Evolutionary conservation across 2,113 vertebrate genomes (phyloP), one percentile per base, ranked within the genome.

Genomic region (Neolamprologus ventralis): DNA sequence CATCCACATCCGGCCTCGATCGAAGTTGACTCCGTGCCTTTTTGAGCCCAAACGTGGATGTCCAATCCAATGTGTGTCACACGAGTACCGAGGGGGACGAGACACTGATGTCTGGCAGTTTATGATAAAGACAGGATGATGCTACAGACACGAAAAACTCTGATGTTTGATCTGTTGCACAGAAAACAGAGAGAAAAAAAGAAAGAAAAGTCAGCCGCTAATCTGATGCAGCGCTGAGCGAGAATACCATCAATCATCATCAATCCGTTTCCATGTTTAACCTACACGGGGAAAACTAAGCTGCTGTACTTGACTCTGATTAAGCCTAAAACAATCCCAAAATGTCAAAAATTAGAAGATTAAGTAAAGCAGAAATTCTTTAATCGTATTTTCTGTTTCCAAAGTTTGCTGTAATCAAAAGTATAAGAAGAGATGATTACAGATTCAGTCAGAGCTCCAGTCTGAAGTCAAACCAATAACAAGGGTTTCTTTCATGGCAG

Each of bases 1-100:
- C 97, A 98, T 97, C 95, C 97, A 97, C 94, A 94, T 97, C 97
- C 95, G 93, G 95, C 95, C 92, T 96, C 96, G 96, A 97, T 98
- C 96, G 96, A 97, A 97, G 96, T 96, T 96, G 97, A 97, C 97
- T 98, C 96, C 91, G 94, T 96, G 96, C 96, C 94, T 96, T 96
- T 95, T 95, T 94, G 94, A 95, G 95, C 94, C 94, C 95, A 95
- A 96, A 95, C 95, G 95, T 94, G 95, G 96, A 97, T 97, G 97
- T 96, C 88, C 94, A 95, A 93, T 95, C 94, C 94, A 90, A 94
- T 95, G 92, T 93, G 84, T 82, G 87, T 94, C 93, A 94, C 86
- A 81, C 40, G 81, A 81, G 85, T 83, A 86, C 82, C 83, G 85
- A 23, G 49, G 82, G 87, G 84, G 71, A 45, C 28, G 42, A 33